Evolutionary conservation across 2,888 invertebrate genomes (phyloP).

Genomic region (Hybos culiciformis): DNA sequence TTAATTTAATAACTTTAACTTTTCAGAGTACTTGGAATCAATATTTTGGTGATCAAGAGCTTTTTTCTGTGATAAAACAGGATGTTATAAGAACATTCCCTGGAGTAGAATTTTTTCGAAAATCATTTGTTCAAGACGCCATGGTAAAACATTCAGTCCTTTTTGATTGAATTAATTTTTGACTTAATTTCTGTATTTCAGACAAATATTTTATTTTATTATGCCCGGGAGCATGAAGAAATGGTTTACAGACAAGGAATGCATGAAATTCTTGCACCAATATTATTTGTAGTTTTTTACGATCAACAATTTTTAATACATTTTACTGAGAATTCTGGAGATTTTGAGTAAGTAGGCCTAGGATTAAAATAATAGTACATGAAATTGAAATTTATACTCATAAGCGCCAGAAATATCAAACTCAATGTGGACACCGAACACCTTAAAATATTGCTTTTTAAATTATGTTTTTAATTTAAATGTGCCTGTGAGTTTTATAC

Average conservation of each 20-base stretch:
- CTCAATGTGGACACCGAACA: no score
- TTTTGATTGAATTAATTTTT: neutral
- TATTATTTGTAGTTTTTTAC: conserved; percentile 59
- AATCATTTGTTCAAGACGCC: conserved; percentile 49
- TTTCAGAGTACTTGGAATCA: conserved; percentile 50
- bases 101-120: conserved; percentile 64
- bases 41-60: conserved; percentile 67
- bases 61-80: conserved; percentile 59
- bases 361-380: no score
- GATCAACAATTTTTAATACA: conserved; percentile 58
- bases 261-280: conserved; percentile 74
- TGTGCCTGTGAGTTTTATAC: no score
- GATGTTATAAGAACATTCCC: conserved; percentile 76
- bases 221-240: conserved; percentile 50
- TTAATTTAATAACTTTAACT: neutral
- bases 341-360: conserved; percentile 32
- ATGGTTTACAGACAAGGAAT: conserved; percentile 74
- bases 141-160: conserved; percentile 40
- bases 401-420: no score
- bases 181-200: conserved; percentile 22
- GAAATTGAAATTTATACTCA: no score
- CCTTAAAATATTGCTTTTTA: neutral
- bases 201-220: conserved; percentile 46
- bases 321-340: conserved; percentile 39
- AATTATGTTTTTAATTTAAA: neutral